Evolutionary conservation across 2,797 vertebrate genomes (phyloP).

Genomic region (Tachyglossus aculeatus): DNA sequence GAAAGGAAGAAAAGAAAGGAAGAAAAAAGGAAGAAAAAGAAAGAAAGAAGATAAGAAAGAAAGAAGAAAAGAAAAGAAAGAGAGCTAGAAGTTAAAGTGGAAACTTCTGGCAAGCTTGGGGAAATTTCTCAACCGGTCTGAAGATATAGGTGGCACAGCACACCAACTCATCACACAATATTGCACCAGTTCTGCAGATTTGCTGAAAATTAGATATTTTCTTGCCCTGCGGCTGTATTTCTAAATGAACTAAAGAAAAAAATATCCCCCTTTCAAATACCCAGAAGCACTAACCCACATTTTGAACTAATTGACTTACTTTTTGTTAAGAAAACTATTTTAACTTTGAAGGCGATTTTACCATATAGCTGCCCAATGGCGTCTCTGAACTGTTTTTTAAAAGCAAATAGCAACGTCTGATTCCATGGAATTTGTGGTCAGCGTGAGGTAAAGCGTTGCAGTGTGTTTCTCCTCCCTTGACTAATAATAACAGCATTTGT

Average conservation of each 20-base stretch:
- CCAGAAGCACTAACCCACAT: slow-evolving; percentile 71
- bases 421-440: too few species aligned
- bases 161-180: slow-evolving; percentile 14
- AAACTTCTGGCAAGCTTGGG: background rate
- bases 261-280: slow-evolving; percentile 62
- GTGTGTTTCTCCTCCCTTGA: too few species aligned
- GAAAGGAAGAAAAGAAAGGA: too few species aligned
- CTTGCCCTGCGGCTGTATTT: slow-evolving; percentile 54
- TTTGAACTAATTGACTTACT: slow-evolving; percentile 71
- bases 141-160: slow-evolving; percentile 19
- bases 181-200: slow-evolving; percentile 3
- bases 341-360: slow-evolving; percentile 66
- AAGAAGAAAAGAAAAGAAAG: background rate
- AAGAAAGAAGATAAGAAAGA: too few species aligned
- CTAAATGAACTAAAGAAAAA: slow-evolving; percentile 59
- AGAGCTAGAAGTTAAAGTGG: background rate
- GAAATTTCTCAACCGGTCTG: slow-evolving; percentile 30
- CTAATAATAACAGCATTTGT: too few species aligned
- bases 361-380: slow-evolving; percentile 54
- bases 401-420: too few species aligned
- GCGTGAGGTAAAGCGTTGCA: too few species aligned
- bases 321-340: slow-evolving; percentile 64
- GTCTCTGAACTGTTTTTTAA: slow-evolving; percentile 58
- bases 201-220: slow-evolving; percentile 14
- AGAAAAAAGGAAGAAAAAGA: too few species aligned